A percentile compares a stretch with the other conserved stretches of the same genome.
phyloP scores from a whole-genome alignment of 2,113 vertebrate genomes.

The Anseranas semipalmata region DNA sequence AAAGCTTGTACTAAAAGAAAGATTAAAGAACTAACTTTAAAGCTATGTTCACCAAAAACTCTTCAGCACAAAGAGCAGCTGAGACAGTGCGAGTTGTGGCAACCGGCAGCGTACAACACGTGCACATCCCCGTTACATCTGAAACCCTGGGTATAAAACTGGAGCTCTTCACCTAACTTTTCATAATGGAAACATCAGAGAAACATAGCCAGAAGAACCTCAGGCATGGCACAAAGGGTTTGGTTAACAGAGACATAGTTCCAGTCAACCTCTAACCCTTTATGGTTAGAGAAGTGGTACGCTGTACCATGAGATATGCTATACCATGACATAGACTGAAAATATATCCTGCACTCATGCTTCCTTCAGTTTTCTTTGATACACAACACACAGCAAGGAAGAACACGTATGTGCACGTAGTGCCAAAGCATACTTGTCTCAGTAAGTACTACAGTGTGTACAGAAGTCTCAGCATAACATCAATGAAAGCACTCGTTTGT shows the following conservation, averaged over 20 bases:
- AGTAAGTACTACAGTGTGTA: neutral
- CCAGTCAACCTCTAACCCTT: neutral
- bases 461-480: neutral
- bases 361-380: neutral
- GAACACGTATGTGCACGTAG: fast-evolving
- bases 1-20: neutral
- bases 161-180: neutral
- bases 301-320: fast-evolving
- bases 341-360: neutral
- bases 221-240: neutral
- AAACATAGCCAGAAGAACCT: neutral
- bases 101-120: neutral
- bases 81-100: neutral
- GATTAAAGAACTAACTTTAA: neutral
- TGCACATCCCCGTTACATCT: fast-evolving
- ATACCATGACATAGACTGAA: neutral
- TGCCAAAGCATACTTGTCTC: too few species aligned
- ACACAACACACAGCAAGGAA: neutral
- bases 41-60: neutral
- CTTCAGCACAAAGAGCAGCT: neutral
- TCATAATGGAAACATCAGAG: neutral
- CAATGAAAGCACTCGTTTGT: neutral
- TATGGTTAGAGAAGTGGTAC: fast-evolving
- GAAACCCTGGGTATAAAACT: neutral
- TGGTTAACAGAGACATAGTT: neutral